Percentiles rank a stretch among this genome's conserved stretches.
Evolutionary conservation across 2,113 vertebrate species (phyloP).

Genomic region (Centrocercus urophasianus): DNA sequence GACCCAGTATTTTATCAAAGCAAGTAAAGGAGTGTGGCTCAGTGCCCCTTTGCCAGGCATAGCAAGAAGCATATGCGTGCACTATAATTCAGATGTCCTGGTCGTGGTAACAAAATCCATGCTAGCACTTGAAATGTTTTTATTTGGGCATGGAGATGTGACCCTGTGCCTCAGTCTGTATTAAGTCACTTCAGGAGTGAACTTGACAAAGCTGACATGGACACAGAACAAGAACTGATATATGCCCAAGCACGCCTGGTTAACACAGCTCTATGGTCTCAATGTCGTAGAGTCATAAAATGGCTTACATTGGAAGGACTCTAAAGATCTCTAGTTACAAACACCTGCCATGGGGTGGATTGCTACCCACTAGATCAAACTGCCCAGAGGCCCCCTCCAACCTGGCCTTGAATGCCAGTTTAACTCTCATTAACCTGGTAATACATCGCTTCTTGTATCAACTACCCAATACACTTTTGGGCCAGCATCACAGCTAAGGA

Average conservation of each 20-base stretch:
- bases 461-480: background rate
- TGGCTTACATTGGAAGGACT: too few species aligned
- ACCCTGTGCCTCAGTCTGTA: background rate
- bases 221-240: background rate
- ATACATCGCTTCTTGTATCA: accelerated
- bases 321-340: too few species aligned
- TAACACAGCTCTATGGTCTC: background rate
- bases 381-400: too few species aligned
- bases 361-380: too few species aligned
- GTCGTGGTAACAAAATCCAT: background rate
- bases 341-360: too few species aligned
- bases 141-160: background rate
- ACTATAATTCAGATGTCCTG: background rate
- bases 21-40: background rate
- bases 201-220: background rate
- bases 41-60: background rate
- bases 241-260: background rate
- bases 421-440: background rate
- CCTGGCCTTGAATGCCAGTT: too few species aligned
- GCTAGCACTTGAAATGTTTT: background rate
- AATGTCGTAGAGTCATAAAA: background rate
- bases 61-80: background rate
- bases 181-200: background rate
- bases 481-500: background rate
- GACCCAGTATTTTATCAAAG: background rate